Evolutionary conservation across 2,113 vertebrate species (phyloP).

Genomic region (Hypomesus transpacificus): DNA sequence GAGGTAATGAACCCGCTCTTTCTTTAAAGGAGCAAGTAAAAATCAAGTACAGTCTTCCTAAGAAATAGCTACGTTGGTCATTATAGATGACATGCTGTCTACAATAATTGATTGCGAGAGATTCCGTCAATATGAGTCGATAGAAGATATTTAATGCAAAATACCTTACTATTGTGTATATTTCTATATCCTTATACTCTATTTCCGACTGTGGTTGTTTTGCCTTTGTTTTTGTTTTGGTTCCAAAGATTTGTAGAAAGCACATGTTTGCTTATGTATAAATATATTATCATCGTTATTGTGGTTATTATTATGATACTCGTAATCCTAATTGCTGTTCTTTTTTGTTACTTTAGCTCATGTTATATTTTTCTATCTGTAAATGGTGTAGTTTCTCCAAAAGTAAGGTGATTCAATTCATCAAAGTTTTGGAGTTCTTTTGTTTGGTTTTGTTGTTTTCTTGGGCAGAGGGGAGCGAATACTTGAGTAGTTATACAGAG

Average conservation of each 20-base stretch:
- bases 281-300: constrained; percentile 66
- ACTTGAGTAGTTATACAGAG: constrained; percentile 18
- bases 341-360: constrained; percentile 48
- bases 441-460: constrained; percentile 21
- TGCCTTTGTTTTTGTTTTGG: constrained; percentile 60
- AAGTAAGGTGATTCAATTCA: constrained; percentile 35
- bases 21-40: constrained; percentile 60
- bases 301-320: constrained; percentile 51
- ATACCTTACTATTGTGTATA: constrained; percentile 67
- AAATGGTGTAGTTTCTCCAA: constrained; percentile 41
- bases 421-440: background rate
- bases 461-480: constrained; percentile 15
- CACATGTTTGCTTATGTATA: constrained; percentile 69
- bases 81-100: constrained; percentile 53
- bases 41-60: constrained; percentile 67
- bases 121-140: constrained; percentile 43
- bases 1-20: constrained; percentile 37
- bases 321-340: constrained; percentile 52
- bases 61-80: constrained; percentile 49
- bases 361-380: constrained; percentile 32
- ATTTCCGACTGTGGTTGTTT: constrained; percentile 61
- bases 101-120: constrained; percentile 53
- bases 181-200: constrained; percentile 68
- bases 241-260: constrained; percentile 75
- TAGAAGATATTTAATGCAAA: constrained; percentile 69